These are phyloP conservation scores for Epinotia nisella DNA, from an alignment of 2,888 invertebrate species.

Conservation along the genomic window DNA sequence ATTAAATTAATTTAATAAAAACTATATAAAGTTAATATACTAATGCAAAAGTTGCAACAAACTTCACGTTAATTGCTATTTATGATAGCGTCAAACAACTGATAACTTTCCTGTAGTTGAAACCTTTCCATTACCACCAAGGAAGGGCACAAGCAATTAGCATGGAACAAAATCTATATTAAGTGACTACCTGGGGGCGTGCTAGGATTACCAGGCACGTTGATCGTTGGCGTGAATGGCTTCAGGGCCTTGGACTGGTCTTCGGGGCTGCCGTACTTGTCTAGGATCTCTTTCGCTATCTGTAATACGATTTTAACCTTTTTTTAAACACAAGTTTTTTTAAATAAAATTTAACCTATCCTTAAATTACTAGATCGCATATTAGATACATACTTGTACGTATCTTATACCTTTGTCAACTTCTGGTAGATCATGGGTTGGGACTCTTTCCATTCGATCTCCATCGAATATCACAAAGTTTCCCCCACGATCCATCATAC, in stretches of 20 bases:
- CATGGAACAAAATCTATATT: slow-evolving; percentile 33
- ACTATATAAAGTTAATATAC: too few species aligned
- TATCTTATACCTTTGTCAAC: too few species aligned
- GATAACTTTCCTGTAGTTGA: not conserved
- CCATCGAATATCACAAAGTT: not conserved
- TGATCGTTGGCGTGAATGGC: slow-evolving; percentile 67
- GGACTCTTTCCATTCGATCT: not conserved
- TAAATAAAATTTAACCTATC: not conserved
- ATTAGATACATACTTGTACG: not conserved
- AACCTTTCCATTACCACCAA: not conserved
- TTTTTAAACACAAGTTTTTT: not conserved
- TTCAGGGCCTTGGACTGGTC: slow-evolving; percentile 70
- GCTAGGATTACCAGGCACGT: slow-evolving; percentile 71
- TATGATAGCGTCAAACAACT: not conserved
- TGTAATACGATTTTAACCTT: slow-evolving; percentile 50
- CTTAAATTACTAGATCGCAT: not conserved
- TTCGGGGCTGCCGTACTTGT: slow-evolving; percentile 88
- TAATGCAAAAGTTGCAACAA: too few species aligned
- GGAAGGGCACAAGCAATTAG: slow-evolving; percentile 33
- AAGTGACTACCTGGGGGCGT: slow-evolving; percentile 70
- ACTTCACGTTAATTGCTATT: too few species aligned
- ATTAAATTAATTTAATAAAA: too few species aligned
- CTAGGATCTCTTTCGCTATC: slow-evolving; percentile 93
- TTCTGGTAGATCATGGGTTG: not conserved
- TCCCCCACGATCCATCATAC: not conserved